Conservation (phyloP, 2,797 vertebrate species). For the Cossypha niveicapilla region DNA sequence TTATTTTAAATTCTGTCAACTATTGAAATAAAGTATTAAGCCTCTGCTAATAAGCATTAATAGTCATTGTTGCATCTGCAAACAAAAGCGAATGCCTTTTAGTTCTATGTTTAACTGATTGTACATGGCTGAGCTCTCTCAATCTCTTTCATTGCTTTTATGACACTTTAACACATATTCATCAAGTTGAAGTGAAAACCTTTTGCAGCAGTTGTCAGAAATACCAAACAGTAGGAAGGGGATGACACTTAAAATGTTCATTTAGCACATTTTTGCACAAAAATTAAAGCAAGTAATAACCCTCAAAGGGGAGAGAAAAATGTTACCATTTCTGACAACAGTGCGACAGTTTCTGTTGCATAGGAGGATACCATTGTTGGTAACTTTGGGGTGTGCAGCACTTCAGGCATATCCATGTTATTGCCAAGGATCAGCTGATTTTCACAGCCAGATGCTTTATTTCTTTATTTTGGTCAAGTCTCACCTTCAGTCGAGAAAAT, state of each 20-base stretch:
- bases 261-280: background rate
- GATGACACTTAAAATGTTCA: background rate
- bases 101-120: background rate
- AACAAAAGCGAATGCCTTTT: background rate
- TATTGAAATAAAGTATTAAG: background rate
- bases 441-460: background rate
- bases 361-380: background rate
- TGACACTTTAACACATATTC: accelerated
- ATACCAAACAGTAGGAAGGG: background rate
- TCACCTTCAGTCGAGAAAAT: background rate
- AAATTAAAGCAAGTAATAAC: background rate
- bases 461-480: background rate
- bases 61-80: background rate
- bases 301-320: background rate
- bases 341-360: background rate
- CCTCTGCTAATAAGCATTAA: background rate
- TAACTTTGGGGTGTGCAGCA: background rate
- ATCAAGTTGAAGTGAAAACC: background rate
- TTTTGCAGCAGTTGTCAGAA: background rate
- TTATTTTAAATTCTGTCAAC: conserved; percentile 23
- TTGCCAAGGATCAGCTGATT: background rate
- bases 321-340: accelerated
- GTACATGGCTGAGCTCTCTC: background rate
- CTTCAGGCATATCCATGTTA: background rate
- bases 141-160: background rate